A percentile compares a stretch with the other conserved stretches of the same genome.
Evolutionary conservation across 2,113 vertebrate species (phyloP).

Genomic region (Oreochromis spilurus): DNA sequence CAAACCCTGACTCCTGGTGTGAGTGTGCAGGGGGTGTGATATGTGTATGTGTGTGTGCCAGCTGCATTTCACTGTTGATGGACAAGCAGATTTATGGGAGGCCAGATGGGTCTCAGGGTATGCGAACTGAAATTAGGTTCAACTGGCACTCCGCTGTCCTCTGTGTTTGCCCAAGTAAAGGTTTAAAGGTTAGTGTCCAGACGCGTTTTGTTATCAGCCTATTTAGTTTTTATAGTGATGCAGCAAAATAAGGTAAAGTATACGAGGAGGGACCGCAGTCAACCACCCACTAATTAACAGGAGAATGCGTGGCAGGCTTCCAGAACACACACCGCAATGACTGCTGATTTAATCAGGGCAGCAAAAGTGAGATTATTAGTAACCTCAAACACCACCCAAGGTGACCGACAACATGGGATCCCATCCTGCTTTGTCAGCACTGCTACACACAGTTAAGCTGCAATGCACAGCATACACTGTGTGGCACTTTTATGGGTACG

Average conservation of each 20-base stretch:
- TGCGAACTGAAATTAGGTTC: not conserved
- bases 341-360: constrained; percentile 64
- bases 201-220: not conserved
- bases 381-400: constrained; percentile 46
- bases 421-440: constrained; percentile 28
- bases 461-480: constrained; percentile 1
- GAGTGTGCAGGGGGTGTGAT: constrained; percentile 39
- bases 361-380: constrained; percentile 70
- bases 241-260: constrained; percentile 44
- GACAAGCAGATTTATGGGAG: constrained; percentile 79
- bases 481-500: constrained; percentile 20
- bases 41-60: constrained; percentile 60
- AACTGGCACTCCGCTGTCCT: not conserved
- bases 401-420: constrained; percentile 56
- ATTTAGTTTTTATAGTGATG: constrained; percentile 27
- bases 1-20: constrained; percentile 72
- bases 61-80: constrained; percentile 76
- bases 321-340: constrained; percentile 62
- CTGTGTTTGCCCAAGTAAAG: not conserved
- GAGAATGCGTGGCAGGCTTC: constrained; percentile 61
- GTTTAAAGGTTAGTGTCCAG: not conserved
- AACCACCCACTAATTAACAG: constrained; percentile 73
- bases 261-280: constrained; percentile 60
- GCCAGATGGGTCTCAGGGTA: constrained; percentile 26
- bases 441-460: constrained; percentile 23